Evolutionary conservation across 92 coral and sea anemone genomes (phyloP), one percentile per base, ranked within the genome.

Genomic region (Ricordea florida): DNA sequence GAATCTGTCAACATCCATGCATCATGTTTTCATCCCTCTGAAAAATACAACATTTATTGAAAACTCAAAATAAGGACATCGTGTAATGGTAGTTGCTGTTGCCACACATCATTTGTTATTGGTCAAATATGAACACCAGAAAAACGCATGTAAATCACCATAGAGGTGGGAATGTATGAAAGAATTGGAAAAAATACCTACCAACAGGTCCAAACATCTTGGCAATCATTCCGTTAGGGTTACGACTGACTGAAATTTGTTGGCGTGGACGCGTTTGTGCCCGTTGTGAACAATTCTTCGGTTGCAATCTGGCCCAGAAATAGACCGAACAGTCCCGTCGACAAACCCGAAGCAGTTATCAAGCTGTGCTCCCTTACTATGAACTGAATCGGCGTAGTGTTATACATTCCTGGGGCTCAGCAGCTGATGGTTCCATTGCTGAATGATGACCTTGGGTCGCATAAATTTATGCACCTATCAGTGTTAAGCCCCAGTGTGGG

Each of bases 1-100:
- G 36, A 55, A 21, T 55, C 62, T 5, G 62, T 15, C 8, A 55
- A 40, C 62, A 55, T 55, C 16, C 62, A 35, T 20, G 62, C 36
- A 55, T 55, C 62, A 55, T 55, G 62, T 26, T 40, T 55, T 55
- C 69, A 46, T 25, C 33, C 60, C 74, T 66, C 60, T 66, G 56
- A 66, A 21, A 62, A 40, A 62, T 37, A 62, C 50, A 51, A 51
- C 29, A 21, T 51, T n/a, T n/a, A n/a, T n/a, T n/a, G n/a, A n/a
- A n/a, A n/a, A n/a, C n/a, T n/a, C n/a, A n/a, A n/a, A n/a, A 51
- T 21, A 1, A 51, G 58, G 23, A 22, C 58, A 51, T 51, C 32
- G 34, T 22, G 58, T 51, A 51, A 1, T 23, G 8, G 58, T 23
- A 51, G 58, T 51, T 51, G 58, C 58, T 51, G 58, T 51, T 51